Percentiles rank a stretch among this genome's conserved stretches.
These are phyloP conservation scores for Zosterops hypoxanthus DNA, from an alignment of 2,113 vertebrate genomes.

Conservation along the genomic window DNA sequence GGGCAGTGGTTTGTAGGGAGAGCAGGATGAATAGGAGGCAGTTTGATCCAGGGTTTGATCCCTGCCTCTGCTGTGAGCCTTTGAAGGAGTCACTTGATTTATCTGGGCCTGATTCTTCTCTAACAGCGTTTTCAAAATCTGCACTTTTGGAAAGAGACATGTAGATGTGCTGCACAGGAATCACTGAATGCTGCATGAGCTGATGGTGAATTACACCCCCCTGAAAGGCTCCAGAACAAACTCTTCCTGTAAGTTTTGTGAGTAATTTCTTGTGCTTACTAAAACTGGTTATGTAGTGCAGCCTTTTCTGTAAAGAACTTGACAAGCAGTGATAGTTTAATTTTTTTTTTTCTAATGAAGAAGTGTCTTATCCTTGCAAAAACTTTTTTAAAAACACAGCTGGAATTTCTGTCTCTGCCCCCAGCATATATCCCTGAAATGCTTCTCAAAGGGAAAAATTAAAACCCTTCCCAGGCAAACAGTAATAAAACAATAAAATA, in stretches of 20 bases:
- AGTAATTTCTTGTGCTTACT: background rate
- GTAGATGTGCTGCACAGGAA: background rate
- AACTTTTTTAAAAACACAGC: background rate
- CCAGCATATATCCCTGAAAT: background rate
- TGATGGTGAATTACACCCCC: background rate
- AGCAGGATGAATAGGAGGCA: slow-evolving; percentile 33
- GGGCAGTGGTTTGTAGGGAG: background rate
- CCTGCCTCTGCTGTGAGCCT: slow-evolving; percentile 22
- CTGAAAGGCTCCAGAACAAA: background rate
- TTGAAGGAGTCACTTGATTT: slow-evolving; percentile 50
- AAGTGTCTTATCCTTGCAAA: background rate
- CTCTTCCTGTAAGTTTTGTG: background rate
- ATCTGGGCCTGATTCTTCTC: slow-evolving; percentile 18
- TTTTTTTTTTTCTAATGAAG: background rate
- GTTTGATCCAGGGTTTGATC: background rate
- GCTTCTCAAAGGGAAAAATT: background rate
- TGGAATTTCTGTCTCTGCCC: background rate
- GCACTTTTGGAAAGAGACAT: background rate
- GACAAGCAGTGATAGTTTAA: background rate
- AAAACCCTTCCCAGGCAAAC: background rate
- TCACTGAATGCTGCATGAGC: background rate
- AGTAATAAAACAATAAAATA: background rate
- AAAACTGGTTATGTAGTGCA: background rate
- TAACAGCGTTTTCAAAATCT: background rate
- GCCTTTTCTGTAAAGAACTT: background rate